Base-by-base conservation (phyloP, 2,113 vertebrate species). In the Plecturocebus donacophilus region DNA sequence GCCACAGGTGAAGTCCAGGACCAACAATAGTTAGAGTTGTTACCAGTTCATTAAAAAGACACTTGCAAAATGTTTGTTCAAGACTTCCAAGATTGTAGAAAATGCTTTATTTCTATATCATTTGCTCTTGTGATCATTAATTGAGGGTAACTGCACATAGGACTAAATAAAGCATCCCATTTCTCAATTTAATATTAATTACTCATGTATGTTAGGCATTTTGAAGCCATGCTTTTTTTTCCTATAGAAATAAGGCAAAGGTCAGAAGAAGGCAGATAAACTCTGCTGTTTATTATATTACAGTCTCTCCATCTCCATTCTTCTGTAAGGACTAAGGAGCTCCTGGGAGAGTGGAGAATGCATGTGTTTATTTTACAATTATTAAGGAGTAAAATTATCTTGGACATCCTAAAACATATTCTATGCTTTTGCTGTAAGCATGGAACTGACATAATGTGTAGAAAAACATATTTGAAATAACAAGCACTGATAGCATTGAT, bases 181-280 rank as follows among this genome's bases (percentile, higher is more conserved):
- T 81, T 91, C 30, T 45, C 49, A 81, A 52, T 14, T 49, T 81
- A 64, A 52, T 49, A 23, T 70, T 35, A 68, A n/a, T 45, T 52
- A 92, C 45, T 91, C n/a, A 25, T 52, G 30, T 76, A 40, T 58
- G 58, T 94, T 58, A 91, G 38, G 71, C 68, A 85, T 56, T 23
- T 61, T 64, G 49, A 70, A 96, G 17, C 21, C 20, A 11, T 42
- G 27, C 0, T 47, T 58, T 40, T 86, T 77, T 61, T 71, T 14
- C 2, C n/a, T 94, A 8, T 76, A 58, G 47, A 89, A 49, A 76
- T 71, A 45, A 95, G 49, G 38, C 52, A 71, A n/a, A 1, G 9
- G 19, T 71, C 52, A 64, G 35, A 61, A 93, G 32, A 73, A n/a
- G 23, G 32, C 45, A 23, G 30, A 32, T 32, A 61, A 42, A 64